A percentile compares a stretch with the other conserved stretches of the same genome.
Evolutionary conservation across 2,113 vertebrate species (phyloP).

Genomic region (Carassius auratus): DNA sequence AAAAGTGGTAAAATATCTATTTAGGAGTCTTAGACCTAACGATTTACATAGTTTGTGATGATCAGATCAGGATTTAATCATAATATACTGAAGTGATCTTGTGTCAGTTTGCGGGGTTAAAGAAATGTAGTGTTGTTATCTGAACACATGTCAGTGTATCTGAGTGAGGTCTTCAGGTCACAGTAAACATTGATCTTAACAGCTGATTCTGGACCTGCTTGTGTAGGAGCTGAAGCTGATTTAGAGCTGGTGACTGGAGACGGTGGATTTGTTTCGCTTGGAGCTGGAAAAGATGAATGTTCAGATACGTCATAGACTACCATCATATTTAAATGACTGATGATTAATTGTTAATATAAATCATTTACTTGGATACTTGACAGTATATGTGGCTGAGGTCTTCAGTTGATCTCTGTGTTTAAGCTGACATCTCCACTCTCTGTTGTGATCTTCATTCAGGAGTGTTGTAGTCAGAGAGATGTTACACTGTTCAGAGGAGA

Average conservation of each 20-base stretch:
- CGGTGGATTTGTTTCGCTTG: background rate
- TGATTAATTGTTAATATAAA: background rate
- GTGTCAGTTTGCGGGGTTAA: too few relatives aligned
- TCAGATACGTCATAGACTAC: background rate
- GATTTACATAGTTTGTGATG: too few relatives aligned
- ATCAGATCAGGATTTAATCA: too few relatives aligned
- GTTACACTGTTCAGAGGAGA: background rate
- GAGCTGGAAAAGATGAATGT: background rate
- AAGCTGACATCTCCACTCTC: background rate
- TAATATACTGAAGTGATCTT: too few relatives aligned
- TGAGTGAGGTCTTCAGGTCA: background rate
- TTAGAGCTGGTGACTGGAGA: background rate
- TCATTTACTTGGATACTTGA: background rate
- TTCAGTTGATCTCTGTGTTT: background rate
- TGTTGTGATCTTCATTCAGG: slow-evolving; percentile 15
- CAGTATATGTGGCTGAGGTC: background rate
- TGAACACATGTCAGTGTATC: background rate
- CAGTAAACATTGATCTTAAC: too few relatives aligned
- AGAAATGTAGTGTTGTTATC: background rate
- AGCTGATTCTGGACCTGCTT: too few relatives aligned
- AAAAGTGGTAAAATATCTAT: too few relatives aligned
- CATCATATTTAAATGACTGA: background rate
- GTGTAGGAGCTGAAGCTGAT: too few relatives aligned
- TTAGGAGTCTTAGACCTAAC: too few relatives aligned
- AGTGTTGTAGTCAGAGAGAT: slow-evolving; percentile 1